A percentile compares a stretch with the other conserved stretches of the same genome.
Evolutionary conservation across 2,888 invertebrate genomes (phyloP).

Genomic region (Mellilla xanthometata): DNA sequence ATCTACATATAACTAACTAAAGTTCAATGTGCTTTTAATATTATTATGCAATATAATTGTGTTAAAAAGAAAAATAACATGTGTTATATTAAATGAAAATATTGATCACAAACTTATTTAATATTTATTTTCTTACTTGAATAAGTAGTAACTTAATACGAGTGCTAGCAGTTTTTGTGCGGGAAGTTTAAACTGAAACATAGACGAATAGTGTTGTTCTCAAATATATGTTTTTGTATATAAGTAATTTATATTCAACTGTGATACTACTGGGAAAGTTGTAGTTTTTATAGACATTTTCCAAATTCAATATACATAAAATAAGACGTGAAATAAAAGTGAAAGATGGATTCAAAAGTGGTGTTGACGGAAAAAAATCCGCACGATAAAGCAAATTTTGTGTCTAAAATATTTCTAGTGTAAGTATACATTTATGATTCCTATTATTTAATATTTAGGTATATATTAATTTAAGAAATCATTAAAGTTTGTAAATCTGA

Average conservation of each 20-base stretch:
- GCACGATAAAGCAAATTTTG: conserved; percentile 78
- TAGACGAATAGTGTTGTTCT: too few relatives aligned
- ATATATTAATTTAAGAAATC: background rate
- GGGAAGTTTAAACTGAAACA: too few relatives aligned
- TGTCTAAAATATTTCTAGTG: conserved; percentile 85
- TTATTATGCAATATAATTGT: conserved; percentile 44
- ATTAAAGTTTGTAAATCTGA: too few relatives aligned
- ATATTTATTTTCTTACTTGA: too few relatives aligned
- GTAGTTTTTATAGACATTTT: background rate
- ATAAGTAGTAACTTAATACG: too few relatives aligned
- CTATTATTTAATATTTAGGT: background rate
- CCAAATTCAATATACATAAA: conserved; percentile 2
- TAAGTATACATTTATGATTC: conserved; percentile 66
- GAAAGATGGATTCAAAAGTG: conserved; percentile 84
- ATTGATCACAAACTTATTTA: too few relatives aligned
- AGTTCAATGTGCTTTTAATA: conserved; percentile 21
- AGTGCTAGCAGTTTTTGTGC: too few relatives aligned
- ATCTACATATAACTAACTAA: background rate
- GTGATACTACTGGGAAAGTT: background rate
- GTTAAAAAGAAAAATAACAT: too few relatives aligned
- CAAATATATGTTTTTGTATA: background rate
- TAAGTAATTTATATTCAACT: background rate
- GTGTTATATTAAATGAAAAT: too few relatives aligned
- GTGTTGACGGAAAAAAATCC: conserved; percentile 84
- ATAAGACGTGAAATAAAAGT: conserved; percentile 5